A percentile compares a stretch with the other conserved stretches of the same genome.
Evolutionary conservation across 2,797 vertebrate species (phyloP).

Genomic region (Chelonia mydas): DNA sequence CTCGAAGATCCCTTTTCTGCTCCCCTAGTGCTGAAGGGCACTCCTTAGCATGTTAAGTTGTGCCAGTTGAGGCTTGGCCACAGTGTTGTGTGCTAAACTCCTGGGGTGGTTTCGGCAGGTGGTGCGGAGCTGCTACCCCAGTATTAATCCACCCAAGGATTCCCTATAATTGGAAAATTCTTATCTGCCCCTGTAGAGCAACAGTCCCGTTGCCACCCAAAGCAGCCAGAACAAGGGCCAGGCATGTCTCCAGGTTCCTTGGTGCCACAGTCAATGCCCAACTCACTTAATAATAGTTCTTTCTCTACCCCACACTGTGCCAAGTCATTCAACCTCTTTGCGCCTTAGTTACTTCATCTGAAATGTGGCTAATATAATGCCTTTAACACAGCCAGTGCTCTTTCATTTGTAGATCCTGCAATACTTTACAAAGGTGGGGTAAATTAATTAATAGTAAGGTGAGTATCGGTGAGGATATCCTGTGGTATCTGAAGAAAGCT

Average conservation of each 20-base stretch:
- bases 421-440: background rate
- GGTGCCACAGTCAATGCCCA: background rate
- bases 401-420: background rate
- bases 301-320: accelerated
- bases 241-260: background rate
- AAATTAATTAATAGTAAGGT: background rate
- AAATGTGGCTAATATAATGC: background rate
- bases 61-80: background rate
- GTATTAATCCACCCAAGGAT: background rate
- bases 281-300: background rate
- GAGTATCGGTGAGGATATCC: background rate
- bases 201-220: background rate
- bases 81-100: background rate
- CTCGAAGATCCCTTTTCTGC: background rate
- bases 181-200: background rate
- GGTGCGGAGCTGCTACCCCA: background rate
- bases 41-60: background rate
- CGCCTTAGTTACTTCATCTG: background rate
- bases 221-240: background rate
- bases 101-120: background rate
- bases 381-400: background rate
- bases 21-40: background rate
- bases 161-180: background rate
- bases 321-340: accelerated
- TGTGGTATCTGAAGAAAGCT: background rate